Evolutionary conservation across 2,888 invertebrate genomes (phyloP).

Genomic region (Stenotaenia linearis): DNA sequence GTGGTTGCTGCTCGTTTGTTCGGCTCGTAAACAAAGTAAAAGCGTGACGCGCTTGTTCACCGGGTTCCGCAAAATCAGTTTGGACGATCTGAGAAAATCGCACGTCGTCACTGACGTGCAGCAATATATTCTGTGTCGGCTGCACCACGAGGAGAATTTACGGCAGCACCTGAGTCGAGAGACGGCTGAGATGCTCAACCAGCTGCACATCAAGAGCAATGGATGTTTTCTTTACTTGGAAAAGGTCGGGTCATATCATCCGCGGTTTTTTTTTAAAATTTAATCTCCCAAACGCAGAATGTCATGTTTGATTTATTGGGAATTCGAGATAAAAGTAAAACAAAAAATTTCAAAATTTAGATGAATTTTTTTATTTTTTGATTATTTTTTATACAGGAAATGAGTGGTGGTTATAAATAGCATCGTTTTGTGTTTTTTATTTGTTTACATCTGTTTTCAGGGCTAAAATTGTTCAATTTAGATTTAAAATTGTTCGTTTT

Average conservation of each 20-base stretch:
- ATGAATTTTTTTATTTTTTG: not conserved
- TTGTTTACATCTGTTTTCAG: not conserved
- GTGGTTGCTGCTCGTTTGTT: constrained; percentile 85
- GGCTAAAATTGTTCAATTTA: too few species aligned
- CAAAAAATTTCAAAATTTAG: not conserved
- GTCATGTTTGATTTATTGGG: not conserved
- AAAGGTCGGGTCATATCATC: constrained; percentile 54
- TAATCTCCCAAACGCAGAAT: not conserved
- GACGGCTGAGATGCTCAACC: constrained; percentile 91
- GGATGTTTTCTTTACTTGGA: constrained; percentile 83
- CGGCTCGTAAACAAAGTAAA: constrained; percentile 77
- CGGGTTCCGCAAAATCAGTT: constrained; percentile 80
- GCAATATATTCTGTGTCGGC: constrained; percentile 81
- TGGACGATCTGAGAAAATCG: constrained; percentile 79
- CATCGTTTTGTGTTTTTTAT: not conserved
- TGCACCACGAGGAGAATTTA: constrained; percentile 82
- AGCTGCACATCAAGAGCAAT: constrained; percentile 91
- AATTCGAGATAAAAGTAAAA: not conserved
- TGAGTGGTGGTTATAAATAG: too few species aligned
- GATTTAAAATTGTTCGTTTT: too few species aligned
- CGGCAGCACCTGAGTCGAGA: constrained; percentile 82
- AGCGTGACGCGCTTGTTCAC: constrained; percentile 64
- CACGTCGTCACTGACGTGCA: constrained; percentile 88
- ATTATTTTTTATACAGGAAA: not conserved
- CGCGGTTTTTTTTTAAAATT: not conserved